Conservation (phyloP, 2,797 vertebrate genomes). For the Podarcis lilfordi region DNA sequence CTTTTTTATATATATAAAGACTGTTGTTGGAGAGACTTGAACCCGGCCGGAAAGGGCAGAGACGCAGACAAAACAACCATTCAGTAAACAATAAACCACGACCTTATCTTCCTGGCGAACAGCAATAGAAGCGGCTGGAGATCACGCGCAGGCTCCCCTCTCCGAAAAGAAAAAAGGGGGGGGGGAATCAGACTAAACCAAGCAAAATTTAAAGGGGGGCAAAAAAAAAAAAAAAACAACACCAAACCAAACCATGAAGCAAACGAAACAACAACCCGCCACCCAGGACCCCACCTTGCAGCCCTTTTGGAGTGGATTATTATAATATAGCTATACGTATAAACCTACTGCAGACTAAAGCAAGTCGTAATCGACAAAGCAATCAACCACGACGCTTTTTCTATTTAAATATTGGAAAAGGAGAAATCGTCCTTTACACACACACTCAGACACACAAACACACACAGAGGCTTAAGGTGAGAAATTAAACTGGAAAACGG, state of each 20-base stretch:
- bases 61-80: conserved; percentile 12
- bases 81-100: not conserved
- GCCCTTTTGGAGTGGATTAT: conserved; percentile 72
- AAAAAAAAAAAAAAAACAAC: not conserved
- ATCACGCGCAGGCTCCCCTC: not conserved
- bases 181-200: not conserved
- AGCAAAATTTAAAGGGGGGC: no score
- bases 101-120: conserved; percentile 33
- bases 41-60: not conserved
- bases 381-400: conserved; percentile 72
- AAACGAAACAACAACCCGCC: not conserved
- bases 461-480: conserved; percentile 79
- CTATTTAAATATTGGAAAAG: conserved; percentile 20
- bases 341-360: not conserved
- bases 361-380: conserved; percentile 59
- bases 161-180: no score
- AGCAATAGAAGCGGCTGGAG: conserved; percentile 7
- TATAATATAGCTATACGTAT: conserved; percentile 19
- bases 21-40: conserved; percentile 29
- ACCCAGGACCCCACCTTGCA: not conserved
- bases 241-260: not conserved
- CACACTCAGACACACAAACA: not conserved
- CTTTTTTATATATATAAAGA: not conserved
- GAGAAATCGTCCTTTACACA: not conserved
- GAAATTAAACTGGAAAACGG: conserved; percentile 73